Evolutionary conservation across 2,113 vertebrate species (phyloP).

Genomic region (Leptocoma aspasia): DNA sequence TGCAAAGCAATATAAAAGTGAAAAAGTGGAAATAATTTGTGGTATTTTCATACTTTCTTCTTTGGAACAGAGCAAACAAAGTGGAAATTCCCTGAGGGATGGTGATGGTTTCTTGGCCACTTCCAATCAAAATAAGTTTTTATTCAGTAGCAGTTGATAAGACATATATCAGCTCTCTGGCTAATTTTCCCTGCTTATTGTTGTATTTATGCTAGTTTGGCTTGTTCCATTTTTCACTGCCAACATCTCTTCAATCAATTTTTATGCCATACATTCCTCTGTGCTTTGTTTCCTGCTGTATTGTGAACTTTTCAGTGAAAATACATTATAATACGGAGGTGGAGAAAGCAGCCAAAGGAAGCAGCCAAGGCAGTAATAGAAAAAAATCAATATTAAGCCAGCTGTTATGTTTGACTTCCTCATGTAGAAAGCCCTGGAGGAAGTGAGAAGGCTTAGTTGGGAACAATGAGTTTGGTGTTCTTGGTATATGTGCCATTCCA

Average conservation of each 20-base stretch:
- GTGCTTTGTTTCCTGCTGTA: not conserved
- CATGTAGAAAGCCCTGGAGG: not conserved
- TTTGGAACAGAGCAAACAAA: not conserved
- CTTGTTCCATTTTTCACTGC: not conserved
- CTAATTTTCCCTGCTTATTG: not conserved
- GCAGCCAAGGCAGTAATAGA: not conserved
- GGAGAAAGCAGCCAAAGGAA: not conserved
- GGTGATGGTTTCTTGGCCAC: not conserved
- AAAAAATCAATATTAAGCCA: not conserved
- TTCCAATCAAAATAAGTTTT: not conserved
- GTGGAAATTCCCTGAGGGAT: not conserved
- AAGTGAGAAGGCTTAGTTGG: not conserved
- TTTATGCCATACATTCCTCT: not conserved
- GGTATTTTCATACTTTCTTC: not conserved
- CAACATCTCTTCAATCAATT: not conserved
- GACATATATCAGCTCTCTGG: not conserved
- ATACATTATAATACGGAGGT: not conserved
- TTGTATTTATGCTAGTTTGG: not conserved
- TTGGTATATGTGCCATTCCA: fast-evolving
- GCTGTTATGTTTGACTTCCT: not conserved
- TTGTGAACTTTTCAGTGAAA: not conserved
- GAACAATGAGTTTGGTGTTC: fast-evolving
- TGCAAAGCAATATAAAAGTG: not conserved
- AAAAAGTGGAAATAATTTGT: not conserved
- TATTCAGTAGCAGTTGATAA: not conserved